These are phyloP conservation scores for Taeniopygia guttata DNA, from an alignment of 2,797 vertebrate species.

Conservation along the genomic window DNA sequence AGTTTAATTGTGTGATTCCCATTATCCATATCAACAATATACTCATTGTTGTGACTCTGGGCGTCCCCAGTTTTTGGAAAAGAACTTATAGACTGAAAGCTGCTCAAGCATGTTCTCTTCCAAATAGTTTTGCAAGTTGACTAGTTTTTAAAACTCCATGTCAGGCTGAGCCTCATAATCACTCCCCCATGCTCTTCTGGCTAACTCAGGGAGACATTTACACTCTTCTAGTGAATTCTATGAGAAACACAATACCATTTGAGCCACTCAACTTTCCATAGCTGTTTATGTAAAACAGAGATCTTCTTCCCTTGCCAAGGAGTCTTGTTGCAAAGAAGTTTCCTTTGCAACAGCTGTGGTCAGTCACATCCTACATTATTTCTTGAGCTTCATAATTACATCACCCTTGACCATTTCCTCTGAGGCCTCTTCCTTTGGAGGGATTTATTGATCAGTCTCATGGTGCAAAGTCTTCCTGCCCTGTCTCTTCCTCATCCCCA, in stretches of 20 bases:
- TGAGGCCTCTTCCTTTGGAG: background rate
- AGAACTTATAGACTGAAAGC: background rate
- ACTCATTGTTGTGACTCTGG: rapidly evolving
- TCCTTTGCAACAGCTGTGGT: background rate
- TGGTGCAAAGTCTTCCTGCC: background rate
- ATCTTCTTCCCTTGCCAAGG: background rate
- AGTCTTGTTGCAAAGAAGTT: background rate
- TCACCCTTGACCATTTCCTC: background rate
- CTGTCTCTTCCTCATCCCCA: background rate
- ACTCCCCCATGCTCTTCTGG: background rate
- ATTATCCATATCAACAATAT: background rate
- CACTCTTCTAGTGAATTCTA: background rate
- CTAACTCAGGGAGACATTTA: background rate
- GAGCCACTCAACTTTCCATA: background rate
- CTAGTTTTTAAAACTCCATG: background rate
- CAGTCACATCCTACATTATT: background rate
- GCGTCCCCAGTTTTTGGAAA: rapidly evolving
- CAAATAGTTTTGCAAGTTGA: background rate
- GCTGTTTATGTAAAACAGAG: background rate
- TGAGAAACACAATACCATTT: background rate
- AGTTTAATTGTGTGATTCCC: background rate
- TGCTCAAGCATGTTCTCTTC: background rate
- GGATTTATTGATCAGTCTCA: background rate
- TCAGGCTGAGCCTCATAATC: background rate
- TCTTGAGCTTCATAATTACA: background rate